Evolutionary conservation across 92 coral and sea anemone genomes (phyloP), one percentile per base, ranked within the genome.

Genomic region (Galaxea fascicularis): DNA sequence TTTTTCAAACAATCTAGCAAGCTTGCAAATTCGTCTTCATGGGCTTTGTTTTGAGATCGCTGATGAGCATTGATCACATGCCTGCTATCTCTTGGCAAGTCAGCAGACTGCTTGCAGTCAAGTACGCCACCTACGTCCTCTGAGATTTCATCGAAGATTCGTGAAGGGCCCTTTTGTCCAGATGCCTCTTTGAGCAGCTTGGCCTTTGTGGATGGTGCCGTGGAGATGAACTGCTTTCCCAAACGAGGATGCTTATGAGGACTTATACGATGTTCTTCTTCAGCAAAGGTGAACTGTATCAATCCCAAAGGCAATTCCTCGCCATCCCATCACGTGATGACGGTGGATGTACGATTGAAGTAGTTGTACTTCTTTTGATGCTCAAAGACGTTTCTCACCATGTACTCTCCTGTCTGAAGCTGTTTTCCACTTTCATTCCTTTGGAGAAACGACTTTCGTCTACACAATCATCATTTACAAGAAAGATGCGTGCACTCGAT

Each of bases 201-300:
- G n/a, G n/a, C n/a, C n/a, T n/a, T n/a, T n/a, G n/a, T n/a, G n/a
- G n/a, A n/a, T n/a, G n/a, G n/a, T n/a, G n/a, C n/a, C n/a, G n/a
- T n/a, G n/a, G n/a, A n/a, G n/a, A n/a, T n/a, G n/a, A 74, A 44
- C 46, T 60, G 56, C 86, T 90, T 90, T 16, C 90, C 87, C 0
- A 83, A 73, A 46, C 85, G 78, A 67, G 83, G 82, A 56, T 90
- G 54, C 49, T 86, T 90, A 57, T 84, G 92, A 5, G 90, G 88
- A 85, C 90, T 90, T 9, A 90, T 63, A 25, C 35, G 84, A 62
- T 90, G 93, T 67, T 86, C 85, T 13, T 86, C 74, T 5, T 39
- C 84, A 51, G 79, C 29, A 47, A 84, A 89, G 85, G 68, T 45
- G 24, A 47, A 78, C 81, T 78, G 53, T 15, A 85, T 31, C 74